Conservation (phyloP, 2,797 vertebrate species). For the Phalanger gymnotis region DNA sequence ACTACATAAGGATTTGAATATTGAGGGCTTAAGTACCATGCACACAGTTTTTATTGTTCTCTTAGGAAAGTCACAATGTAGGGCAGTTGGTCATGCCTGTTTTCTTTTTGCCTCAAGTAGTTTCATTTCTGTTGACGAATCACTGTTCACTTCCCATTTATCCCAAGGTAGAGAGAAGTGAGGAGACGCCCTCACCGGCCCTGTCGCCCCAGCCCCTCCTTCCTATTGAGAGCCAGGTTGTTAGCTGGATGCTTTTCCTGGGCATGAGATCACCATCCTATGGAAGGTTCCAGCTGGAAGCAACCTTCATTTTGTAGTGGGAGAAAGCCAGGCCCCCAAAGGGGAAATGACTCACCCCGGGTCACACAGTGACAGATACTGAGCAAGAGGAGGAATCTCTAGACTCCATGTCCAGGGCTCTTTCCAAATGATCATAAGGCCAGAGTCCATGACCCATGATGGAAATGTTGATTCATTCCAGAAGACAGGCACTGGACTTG, state of each 20-base stretch:
- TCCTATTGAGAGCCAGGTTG: background rate
- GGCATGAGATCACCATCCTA: background rate
- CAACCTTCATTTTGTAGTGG: background rate
- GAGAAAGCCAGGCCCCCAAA: background rate
- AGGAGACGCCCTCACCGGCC: background rate
- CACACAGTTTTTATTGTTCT: background rate
- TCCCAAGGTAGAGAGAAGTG: background rate
- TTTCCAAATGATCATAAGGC: background rate
- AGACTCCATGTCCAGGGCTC: background rate
- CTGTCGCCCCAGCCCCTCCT: background rate
- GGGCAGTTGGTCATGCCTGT: background rate
- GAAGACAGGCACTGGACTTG: background rate
- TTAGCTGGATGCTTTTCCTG: background rate
- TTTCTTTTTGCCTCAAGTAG: background rate
- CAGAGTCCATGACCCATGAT: background rate
- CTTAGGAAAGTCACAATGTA: background rate
- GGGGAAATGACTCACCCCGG: background rate
- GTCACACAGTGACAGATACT: background rate
- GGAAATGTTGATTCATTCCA: background rate
- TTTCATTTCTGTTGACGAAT: background rate
- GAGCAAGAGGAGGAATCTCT: background rate
- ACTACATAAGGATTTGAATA: background rate
- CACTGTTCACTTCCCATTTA: background rate
- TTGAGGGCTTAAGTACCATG: background rate
- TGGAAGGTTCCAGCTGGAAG: background rate